These are phyloP conservation scores for Lepisosteus oculatus DNA, from an alignment of 2,113 vertebrate species.

Conservation along the genomic window DNA sequence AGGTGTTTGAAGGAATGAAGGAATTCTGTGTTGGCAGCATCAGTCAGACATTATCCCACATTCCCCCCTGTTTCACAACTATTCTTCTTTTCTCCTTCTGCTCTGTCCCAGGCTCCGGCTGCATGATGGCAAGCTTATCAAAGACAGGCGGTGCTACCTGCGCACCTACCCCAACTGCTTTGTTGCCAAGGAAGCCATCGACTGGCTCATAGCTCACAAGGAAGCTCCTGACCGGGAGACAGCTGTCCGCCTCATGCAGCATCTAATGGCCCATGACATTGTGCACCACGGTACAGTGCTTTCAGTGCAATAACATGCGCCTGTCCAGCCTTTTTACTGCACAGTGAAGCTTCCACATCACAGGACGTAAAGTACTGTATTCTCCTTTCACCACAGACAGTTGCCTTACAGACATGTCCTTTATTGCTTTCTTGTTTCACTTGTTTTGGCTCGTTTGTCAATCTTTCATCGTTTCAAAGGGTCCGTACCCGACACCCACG, in stretches of 20 bases:
- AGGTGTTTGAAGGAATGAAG: background rate
- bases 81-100: no score
- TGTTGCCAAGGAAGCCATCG: conserved; percentile 76
- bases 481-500: no score
- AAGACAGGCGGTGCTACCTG: conserved; percentile 74
- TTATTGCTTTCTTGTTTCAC: no score
- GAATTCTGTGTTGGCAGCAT: background rate
- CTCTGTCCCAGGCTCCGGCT: conserved; percentile 65
- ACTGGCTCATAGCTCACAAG: conserved; percentile 78
- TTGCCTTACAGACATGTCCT: no score
- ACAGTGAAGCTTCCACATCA: no score
- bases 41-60: background rate
- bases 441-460: no score
- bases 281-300: conserved; percentile 76
- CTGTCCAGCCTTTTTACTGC: background rate
- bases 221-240: conserved; percentile 72
- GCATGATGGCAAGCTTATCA: conserved; percentile 78
- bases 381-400: no score
- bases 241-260: conserved; percentile 75
- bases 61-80: background rate
- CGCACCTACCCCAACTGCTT: conserved; percentile 83
- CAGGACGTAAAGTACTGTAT: no score
- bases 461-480: no score
- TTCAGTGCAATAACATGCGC: background rate
- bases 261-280: conserved; percentile 81